Conservation (phyloP, 2,113 vertebrate species). For the Scopus umbretta region DNA sequence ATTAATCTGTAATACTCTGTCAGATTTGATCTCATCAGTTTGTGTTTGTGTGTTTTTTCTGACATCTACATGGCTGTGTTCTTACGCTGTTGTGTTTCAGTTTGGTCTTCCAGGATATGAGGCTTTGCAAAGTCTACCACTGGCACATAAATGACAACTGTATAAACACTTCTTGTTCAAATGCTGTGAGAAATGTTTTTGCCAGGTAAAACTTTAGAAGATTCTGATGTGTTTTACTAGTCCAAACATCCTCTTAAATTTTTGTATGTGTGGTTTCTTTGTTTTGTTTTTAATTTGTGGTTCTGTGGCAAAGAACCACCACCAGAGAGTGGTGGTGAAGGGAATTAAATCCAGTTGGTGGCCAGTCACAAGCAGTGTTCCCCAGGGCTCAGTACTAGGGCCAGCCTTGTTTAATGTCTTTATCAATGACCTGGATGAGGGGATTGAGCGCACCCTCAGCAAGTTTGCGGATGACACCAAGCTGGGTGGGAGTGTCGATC, state of each 20-base stretch:
- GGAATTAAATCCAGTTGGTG: no score
- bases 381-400: no score
- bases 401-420: no score
- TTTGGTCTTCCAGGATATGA: neutral
- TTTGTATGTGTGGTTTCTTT: neutral
- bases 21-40: neutral
- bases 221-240: neutral
- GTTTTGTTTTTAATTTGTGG: neutral
- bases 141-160: neutral
- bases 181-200: neutral
- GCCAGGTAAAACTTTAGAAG: neutral
- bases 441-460: no score
- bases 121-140: neutral
- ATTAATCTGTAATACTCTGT: neutral
- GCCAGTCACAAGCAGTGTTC: no score
- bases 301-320: neutral
- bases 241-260: neutral
- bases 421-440: no score
- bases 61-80: neutral
- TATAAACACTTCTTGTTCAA: neutral
- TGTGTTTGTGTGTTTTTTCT: neutral
- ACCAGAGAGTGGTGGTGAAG: no score
- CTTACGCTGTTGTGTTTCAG: neutral
- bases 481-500: no score
- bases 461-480: no score